Base-by-base conservation (phyloP, 2,113 vertebrate genomes). In the Eidolon helvum region DNA sequence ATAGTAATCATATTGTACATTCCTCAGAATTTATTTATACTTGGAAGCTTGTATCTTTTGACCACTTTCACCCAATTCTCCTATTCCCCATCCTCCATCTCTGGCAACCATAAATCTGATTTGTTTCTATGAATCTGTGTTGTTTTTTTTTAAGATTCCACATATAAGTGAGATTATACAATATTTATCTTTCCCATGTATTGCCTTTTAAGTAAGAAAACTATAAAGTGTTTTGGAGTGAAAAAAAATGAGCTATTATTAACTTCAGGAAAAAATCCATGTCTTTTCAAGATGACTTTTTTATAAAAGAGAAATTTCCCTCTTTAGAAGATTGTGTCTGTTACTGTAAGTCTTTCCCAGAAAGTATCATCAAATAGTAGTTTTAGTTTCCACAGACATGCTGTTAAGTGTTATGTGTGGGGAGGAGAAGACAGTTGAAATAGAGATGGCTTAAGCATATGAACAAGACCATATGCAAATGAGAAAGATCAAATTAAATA, bases 131-230 rank as follows among this genome's bases (percentile, higher is more conserved):
- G 38, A 79, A 40, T 82, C 55, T 77, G 74, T 19, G n/a, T 30
- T 48, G 12, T 10, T 57, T 57, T 16, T 57, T 59, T 80, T 79
- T 38, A 15, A 59, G 21, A 10, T 40, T 82, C 35, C 78, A 61
- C 26, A 61, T 82, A 50, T 75, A 59, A 30, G 26, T 82, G 55
- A 40, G 2, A 61, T 61, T 15, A 43, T 18, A 82, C 55, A 82
- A 38, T 5, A 30, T 82, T 80, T 80, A 38, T 82, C 35, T 82
- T 82, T 82, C 26, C 78, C 38, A 61, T 82, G 38, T 45, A 53
- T 93, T 69, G 35, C 66, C 86, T 96, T 91, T 59, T 91, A 95
- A 97, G 35, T 38, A 88, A 83, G 43, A 87, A 91, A 97, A 55
- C 40, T 48, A 19, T 48, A 57, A 86, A 68, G 24, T 59, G 30